Evolutionary conservation across 92 coral and sea anemone genomes (phyloP), one percentile per base, ranked within the genome.

Genomic region (Palythoa heliodiscus): DNA sequence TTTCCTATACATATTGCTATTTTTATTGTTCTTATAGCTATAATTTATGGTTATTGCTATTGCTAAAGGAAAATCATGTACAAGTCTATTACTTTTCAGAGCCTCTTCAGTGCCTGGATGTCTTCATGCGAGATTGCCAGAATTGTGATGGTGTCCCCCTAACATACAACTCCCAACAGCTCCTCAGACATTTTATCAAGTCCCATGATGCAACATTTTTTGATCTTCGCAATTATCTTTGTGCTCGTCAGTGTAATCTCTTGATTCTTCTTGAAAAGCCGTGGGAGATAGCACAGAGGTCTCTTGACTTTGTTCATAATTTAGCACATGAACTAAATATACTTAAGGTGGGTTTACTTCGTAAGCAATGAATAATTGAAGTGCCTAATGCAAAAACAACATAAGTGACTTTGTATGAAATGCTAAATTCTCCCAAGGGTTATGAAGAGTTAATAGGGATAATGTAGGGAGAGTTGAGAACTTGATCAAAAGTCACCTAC

Each of bases 71-170:
- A 52, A 54, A 12, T 52, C 73, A 25, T 47, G 48, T 5, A n/a
- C n/a, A n/a, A 25, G 16, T 61, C 19, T 15, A n/a, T 23, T 70
- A 29, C 23, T 14, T 73, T 73, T 23, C 71, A 96, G 99, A 93
- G 60, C 80, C 95, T 50, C 87, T 93, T 15, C 91, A 92, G 63
- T 93, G 97, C 76, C 89, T 96, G 70, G 90, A 90, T 75, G 90
- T 92, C 74, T 96, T 94, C 83, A 83, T 93, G 84, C 88, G 93
- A 20, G 97, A 94, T 40, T 92, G 93, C 66, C 92, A 88, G 86
- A 91, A 94, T 52, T 96, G 97, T 88, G 99, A 96, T 81, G 99
- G 99, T 22, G 98, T 93, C 0, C 93, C 98, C 55, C 78, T 94
- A 81, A 80, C 93, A 23, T 77, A 83, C 50, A 87, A 87, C 24